Base-by-base conservation (phyloP, 2,888 invertebrate genomes). In the Dasysyrphus tricinctus region DNA sequence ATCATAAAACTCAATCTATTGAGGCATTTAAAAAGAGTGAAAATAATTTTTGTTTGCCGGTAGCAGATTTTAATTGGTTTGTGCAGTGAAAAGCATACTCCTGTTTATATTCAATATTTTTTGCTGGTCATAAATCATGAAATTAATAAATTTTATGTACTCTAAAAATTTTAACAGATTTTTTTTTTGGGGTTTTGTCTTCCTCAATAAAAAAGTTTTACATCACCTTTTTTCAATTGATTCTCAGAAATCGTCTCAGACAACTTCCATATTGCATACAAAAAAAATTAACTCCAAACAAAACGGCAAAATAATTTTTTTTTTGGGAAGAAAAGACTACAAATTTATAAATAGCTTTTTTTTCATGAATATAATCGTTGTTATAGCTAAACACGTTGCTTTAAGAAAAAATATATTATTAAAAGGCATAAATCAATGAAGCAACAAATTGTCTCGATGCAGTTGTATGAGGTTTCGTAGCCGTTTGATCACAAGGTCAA, bases 321-420 rank as follows among this genome's bases (percentile, higher is more conserved):
- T 14, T 1, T 61, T n/a, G 24, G 39, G 14, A 44, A 63, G 24
- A 42, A 63, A 63, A 24, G 29, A 44, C 39, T 14, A 29, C 14
- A 42, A 24, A 42, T 44, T 44, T 42, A 63, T n/a, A 42, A 44
- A 44, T 63, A 63, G 44, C 42, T 63, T 63, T 63, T 29, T 44
- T 44, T 39, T 63, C 24, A 44, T 44, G 63, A 42, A 12, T 37
- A 32, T 39, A 24, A 39, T 39, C 32, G 9, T 6, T 12, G n/a
- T 34, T 37, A 34, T 42, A 34, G 34, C 16, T 19, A 34, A 49
- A 67, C 12, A 67, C 16, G 47, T 14, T 65, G 32, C 6, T 32
- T n/a, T 29, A 47, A 34, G 16, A 47, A 65, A 32, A 32, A 47
- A 14, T 6, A 65, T 4, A n/a, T n/a, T n/a, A n/a, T n/a, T n/a